Evolutionary conservation across 2,888 invertebrate genomes (phyloP).

Genomic region (Troides helena): DNA sequence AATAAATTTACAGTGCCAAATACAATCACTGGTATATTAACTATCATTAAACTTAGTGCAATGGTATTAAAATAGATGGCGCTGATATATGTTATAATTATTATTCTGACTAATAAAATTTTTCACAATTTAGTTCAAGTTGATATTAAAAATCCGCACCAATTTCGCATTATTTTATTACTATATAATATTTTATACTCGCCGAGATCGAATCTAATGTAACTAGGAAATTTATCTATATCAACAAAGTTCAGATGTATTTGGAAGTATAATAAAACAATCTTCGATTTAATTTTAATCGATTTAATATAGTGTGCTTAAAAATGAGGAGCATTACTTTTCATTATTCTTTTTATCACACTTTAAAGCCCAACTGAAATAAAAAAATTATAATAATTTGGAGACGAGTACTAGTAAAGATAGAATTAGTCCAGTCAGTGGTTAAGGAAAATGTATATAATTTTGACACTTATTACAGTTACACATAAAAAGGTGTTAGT

Average conservation of each 20-base stretch:
- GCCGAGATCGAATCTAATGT: not conserved
- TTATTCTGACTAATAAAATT: not conserved
- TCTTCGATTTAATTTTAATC: not conserved
- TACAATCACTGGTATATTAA: not conserved
- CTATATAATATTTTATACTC: no score
- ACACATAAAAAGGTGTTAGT: no score
- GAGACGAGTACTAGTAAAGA: no score
- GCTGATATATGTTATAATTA: not conserved
- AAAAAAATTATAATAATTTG: conserved; percentile 16
- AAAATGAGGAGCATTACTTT: conserved; percentile 19
- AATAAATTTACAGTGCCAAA: not conserved
- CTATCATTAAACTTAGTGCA: not conserved
- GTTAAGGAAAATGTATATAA: no score
- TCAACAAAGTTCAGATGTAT: not conserved
- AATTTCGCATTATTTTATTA: not conserved
- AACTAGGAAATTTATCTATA: not conserved
- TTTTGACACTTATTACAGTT: no score
- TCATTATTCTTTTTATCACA: conserved; percentile 37
- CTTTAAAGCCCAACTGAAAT: conserved; percentile 62
- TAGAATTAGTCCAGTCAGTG: no score
- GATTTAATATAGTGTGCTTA: conserved; percentile 9
- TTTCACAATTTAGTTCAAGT: no score
- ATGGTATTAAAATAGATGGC: not conserved
- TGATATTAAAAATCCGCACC: not conserved
- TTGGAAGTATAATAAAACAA: not conserved